Evolutionary conservation across 1,140 invertebrate genomes (phyloP), one percentile per base, ranked within the genome.

Genomic region (Solen grandis): DNA sequence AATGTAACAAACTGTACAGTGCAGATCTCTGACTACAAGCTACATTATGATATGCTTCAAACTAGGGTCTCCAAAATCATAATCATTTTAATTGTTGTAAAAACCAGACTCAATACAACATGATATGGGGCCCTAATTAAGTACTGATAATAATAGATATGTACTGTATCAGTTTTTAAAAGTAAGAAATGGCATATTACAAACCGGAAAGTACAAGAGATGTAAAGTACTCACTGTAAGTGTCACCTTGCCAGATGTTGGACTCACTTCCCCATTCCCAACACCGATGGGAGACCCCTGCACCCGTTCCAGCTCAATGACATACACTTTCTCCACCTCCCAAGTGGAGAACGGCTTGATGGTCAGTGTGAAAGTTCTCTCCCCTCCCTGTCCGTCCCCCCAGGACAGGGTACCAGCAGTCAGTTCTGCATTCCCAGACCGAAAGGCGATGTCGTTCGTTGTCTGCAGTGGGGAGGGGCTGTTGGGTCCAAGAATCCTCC

Each of bases 401-500:
- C 90, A 91, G 0, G 62, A 57, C 19, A 91, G 70, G 22, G 41
- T 81, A 14, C 89, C 89, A 19, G 69, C 68, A 0, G 90, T 91
- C 0, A 75, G 59, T 69, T 92, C 87, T 31, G 35, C 27, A n/a
- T 75, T 84, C 16, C 80, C 84, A 3, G 55, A 55, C 4, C 70
- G 74, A 54, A 63, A 84, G 55, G 84, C 85, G 14, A 91, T 81
- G 72, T 91, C 90, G 69, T 86, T 88, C 5, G 88, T 90, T 27
- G 86, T 87, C n/a, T 83, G 62, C 16, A 91, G 75, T 5, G 84
- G 70, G 10, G 66, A 66, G 1, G 87, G 85, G 60, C 88, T 90
- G 62, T 92, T 91, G 22, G 89, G 90, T 22, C 91, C 91, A 84
- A 91, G 81, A 54, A 92, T 89, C 41, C 86, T 81, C 91, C 91